Evolutionary conservation across 1,140 invertebrate genomes (phyloP), one percentile per base, ranked within the genome.

Genomic region (Macrobrachium nipponense): DNA sequence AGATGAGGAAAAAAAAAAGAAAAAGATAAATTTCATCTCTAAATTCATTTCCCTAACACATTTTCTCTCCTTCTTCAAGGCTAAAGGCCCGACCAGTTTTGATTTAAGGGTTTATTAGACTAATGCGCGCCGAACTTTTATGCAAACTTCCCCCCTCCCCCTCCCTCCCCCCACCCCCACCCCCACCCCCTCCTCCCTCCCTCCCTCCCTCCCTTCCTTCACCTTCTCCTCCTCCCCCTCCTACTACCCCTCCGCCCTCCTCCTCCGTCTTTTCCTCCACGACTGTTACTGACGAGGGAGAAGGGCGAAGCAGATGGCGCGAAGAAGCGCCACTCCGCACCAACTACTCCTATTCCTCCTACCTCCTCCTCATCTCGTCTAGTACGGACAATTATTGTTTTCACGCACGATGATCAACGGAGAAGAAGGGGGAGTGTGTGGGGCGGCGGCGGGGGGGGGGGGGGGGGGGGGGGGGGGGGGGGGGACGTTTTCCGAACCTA

Each of bases 31-130:
- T 77, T 77, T 70, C 79, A 80, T 82, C 62, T 75, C 80, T 75
- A 75, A 82, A 73, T 82, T 61, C 70, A 82, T 73, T 75, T 61
- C 70, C 80, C 80, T 82, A 73, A 82, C 80, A 82, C 80, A 82
- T 82, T 82, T 82, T 82, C 66, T 82, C 72, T 80, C 79, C 64
- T 82, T 44, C 80, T 82, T 75, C 80, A 82, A 82, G 80, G 70
- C 80, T 82, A 82, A 82, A 75, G 66, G 80, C 80, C 80, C 80
- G 68, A 73, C 80, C 80, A 82, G 80, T 82, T 82, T 82, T 82
- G 80, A 82, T 82, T 82, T 82, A 82, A 60, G 80, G 80, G 68
- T 82, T 82, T 82, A 82, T 82, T 82, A 82, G 80, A 82, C 80
- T 82, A 82, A 73, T 82, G 80, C 80, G 68, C 44, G 44, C 70